Evolutionary conservation across 2,797 vertebrate genomes (phyloP).

Genomic region (Hyperoplus immaculatus): DNA sequence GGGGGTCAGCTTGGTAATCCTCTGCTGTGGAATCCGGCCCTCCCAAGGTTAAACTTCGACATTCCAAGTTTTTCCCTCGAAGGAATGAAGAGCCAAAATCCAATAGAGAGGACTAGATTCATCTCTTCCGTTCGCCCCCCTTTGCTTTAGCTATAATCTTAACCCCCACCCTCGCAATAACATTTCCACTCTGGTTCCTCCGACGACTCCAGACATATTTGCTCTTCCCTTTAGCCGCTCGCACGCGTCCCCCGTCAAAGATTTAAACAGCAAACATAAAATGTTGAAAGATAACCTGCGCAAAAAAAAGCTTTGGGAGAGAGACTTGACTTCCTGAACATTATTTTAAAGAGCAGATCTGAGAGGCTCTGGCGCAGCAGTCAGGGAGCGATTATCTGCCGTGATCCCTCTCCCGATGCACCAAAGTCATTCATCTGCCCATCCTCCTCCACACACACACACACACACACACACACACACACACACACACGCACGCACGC

Average conservation of each 20-base stretch:
- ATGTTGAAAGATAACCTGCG: constrained; percentile 83
- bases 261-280: constrained; percentile 89
- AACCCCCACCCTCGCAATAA: constrained; percentile 73
- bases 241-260: constrained; percentile 83
- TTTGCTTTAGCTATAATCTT: constrained; percentile 80
- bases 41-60: constrained; percentile 75
- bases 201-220: constrained; percentile 83
- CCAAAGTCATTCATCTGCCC: constrained; percentile 86
- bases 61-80: constrained; percentile 62
- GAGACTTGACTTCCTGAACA: constrained; percentile 82
- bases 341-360: constrained; percentile 89
- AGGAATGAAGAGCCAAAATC: constrained; percentile 67
- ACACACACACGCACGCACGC: constrained; percentile 54
- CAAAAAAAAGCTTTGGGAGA: constrained; percentile 66
- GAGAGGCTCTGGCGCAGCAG: constrained; percentile 75
- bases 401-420: constrained; percentile 82
- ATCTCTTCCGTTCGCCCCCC: constrained; percentile 67
- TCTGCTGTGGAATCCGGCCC: constrained; percentile 56
- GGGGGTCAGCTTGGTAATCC: constrained; percentile 69
- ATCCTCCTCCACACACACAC: constrained; percentile 62
- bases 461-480: constrained; percentile 54
- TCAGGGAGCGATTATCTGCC: constrained; percentile 85
- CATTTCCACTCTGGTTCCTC: constrained; percentile 84
- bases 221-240: constrained; percentile 69
- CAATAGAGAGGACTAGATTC: constrained; percentile 72